Evolutionary conservation across 2,888 invertebrate genomes (phyloP).

Genomic region (Hartigia nigra): DNA sequence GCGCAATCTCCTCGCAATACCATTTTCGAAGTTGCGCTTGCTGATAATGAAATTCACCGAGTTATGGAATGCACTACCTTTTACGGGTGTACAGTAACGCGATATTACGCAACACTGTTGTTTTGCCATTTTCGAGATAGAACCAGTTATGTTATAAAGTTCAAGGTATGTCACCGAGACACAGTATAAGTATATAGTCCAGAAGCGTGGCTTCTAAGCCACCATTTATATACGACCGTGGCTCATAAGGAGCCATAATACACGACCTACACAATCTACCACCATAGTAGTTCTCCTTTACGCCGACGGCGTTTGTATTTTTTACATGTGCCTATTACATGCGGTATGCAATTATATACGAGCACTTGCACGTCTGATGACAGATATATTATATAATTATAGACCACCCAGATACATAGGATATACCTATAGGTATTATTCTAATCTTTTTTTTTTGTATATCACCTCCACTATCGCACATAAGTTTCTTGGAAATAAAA

Average conservation of each 20-base stretch:
- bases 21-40: not conserved
- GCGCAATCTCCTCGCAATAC: not conserved
- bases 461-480: not conserved
- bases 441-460: not conserved
- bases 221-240: not conserved
- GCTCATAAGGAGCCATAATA: not conserved
- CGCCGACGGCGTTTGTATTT: not conserved
- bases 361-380: not conserved
- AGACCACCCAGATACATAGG: not conserved
- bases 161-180: not conserved
- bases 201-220: not conserved
- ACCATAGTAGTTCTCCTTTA: not conserved
- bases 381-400: not conserved
- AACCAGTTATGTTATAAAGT: not conserved
- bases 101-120: not conserved
- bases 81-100: not conserved
- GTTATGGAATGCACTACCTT: not conserved
- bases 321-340: not conserved
- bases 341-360: not conserved
- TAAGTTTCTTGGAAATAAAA: not conserved
- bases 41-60: not conserved
- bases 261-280: not conserved
- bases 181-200: not conserved
- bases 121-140: not conserved
- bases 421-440: not conserved